These are phyloP conservation scores for Scrobipalpa costella DNA, from an alignment of 2,888 invertebrate genomes.

Conservation along the genomic window DNA sequence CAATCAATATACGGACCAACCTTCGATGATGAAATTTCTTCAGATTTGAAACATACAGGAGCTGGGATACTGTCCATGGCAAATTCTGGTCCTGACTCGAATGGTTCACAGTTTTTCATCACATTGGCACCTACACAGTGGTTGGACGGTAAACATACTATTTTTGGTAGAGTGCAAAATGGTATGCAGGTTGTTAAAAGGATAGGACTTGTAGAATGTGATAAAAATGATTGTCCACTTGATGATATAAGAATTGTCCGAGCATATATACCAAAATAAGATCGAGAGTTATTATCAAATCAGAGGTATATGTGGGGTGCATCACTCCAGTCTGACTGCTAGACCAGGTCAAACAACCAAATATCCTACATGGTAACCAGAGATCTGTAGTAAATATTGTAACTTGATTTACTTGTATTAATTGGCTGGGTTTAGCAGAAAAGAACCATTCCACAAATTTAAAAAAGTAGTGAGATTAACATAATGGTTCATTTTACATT, in stretches of 20 bases:
- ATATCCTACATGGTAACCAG: too few relatives aligned
- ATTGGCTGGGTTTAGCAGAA: too few relatives aligned
- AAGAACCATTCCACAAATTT: too few relatives aligned
- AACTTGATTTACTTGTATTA: too few relatives aligned
- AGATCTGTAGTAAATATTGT: too few relatives aligned
- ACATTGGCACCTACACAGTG: slow-evolving; percentile 98
- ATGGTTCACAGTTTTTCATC: slow-evolving; percentile 99
- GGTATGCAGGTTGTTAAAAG: slow-evolving; percentile 96
- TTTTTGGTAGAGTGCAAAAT: slow-evolving; percentile 93
- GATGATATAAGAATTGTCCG: slow-evolving; percentile 90
- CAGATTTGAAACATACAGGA: slow-evolving; percentile 97
- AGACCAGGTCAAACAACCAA: too few relatives aligned
- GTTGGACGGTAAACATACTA: slow-evolving; percentile 98
- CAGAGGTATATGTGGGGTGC: too few relatives aligned
- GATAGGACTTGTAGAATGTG: slow-evolving; percentile 96
- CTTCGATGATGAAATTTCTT: slow-evolving; percentile 97
- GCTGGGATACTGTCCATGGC: slow-evolving; percentile 98
- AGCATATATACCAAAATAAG: slow-evolving; percentile 64
- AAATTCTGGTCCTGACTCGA: slow-evolving; percentile 97
- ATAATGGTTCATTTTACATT: too few relatives aligned
- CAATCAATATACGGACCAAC: slow-evolving; percentile 97
- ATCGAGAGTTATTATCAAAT: too few relatives aligned
- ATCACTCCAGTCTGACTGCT: too few relatives aligned
- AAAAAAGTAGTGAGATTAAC: too few relatives aligned
- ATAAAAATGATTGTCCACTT: slow-evolving; percentile 94